Evolutionary conservation across 2,888 invertebrate genomes (phyloP).

Genomic region (Acronicta psi): DNA sequence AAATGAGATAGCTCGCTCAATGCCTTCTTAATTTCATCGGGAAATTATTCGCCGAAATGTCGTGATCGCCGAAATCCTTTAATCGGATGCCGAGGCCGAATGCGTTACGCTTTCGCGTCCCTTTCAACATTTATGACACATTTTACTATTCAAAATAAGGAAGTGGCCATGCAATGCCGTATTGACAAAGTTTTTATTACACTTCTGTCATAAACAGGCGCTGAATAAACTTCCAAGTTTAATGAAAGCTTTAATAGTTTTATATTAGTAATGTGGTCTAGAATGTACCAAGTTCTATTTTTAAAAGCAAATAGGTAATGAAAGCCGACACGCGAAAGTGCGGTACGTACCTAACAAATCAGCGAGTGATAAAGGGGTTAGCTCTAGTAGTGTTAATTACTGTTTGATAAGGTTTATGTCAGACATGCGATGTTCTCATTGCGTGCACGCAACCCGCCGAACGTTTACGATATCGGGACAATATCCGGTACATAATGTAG

Average conservation of each 20-base stretch:
- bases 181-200: slow-evolving; percentile 62
- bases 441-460: slow-evolving; percentile 56
- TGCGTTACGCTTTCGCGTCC: slow-evolving; percentile 16
- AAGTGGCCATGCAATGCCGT: slow-evolving; percentile 51
- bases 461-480: slow-evolving; percentile 39
- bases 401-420: slow-evolving; percentile 41
- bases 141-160: slow-evolving; percentile 55
- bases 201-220: slow-evolving; percentile 51
- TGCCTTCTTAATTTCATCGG: slow-evolving; percentile 60
- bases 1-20: slow-evolving; percentile 65
- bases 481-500: slow-evolving; percentile 56
- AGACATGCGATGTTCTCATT: slow-evolving; percentile 35
- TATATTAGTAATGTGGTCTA: slow-evolving; percentile 18
- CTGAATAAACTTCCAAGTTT: slow-evolving; percentile 47
- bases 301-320: slow-evolving; percentile 42
- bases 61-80: slow-evolving; percentile 36
- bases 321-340: slow-evolving; percentile 61
- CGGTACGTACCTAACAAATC: slow-evolving; percentile 33
- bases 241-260: slow-evolving; percentile 39
- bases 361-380: slow-evolving; percentile 49
- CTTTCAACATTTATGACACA: slow-evolving; percentile 22
- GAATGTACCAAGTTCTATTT: slow-evolving; percentile 27
- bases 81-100: slow-evolving; percentile 29
- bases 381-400: slow-evolving; percentile 55
- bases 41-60: slow-evolving; percentile 49